Evolutionary conservation across 2,113 vertebrate genomes (phyloP), one percentile per base, ranked within the genome.

Genomic region (Athene noctua): DNA sequence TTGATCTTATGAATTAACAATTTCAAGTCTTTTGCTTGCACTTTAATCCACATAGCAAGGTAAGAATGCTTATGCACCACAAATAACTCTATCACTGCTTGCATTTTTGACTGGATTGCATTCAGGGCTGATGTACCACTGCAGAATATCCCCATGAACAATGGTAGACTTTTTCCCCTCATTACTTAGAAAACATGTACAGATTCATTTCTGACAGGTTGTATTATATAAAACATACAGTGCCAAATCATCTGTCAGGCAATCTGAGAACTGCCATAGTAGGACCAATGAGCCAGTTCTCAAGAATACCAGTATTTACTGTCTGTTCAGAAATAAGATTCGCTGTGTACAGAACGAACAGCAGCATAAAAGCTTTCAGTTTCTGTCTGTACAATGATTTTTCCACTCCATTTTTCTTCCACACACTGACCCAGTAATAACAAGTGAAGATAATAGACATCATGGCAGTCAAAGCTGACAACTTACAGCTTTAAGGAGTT

Each of bases 1-100:
- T 34, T 83, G 36, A 80, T 91, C 19, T 46, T 68, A 95, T 86
- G 54, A 90, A 86, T 96, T 85, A 92, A 96, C 95, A 83, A 91
- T 68, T 87, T 51, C 57, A 93, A 92, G 61, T 66, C 25, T 86
- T 91, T 80, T 88, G 25, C 22, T 77, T 38, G 25, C 18, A 63
- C 34, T 96, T 84, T 25, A 88, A 61, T 92, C 82, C 74, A 83
- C 6, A 6, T 6, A 57, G 59, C 42, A 80, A 82, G 11, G 57
- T 40, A 36, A 59, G 75, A 83, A 82, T 78, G 74, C 11, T 86
- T 92, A 38, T 95, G 88, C 88, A 94, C 74, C 67, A 61, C 46
- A 83, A 83, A 51, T 34, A 71, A 71, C 7, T 23, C 17, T 82
- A 82, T 29, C 2, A 2, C 11, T 86, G 21, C 38, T 85, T 89